Conservation (phyloP, 2,888 invertebrate species). For the Drosophila meridionalis region DNA sequence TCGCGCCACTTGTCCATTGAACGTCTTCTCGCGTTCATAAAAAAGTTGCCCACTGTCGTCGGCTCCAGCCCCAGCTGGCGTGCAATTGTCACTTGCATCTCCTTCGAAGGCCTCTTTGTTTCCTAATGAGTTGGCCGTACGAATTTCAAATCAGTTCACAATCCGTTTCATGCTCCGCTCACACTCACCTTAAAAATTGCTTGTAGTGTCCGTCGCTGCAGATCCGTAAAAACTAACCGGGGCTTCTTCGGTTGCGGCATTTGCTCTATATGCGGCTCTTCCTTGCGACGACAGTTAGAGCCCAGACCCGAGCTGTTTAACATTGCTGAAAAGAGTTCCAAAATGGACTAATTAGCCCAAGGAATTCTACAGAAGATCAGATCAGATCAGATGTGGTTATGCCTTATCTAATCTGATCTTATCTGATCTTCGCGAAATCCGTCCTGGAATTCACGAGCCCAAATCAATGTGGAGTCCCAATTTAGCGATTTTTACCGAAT, state of each 20-base stretch:
- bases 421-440: not conserved
- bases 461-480: not conserved
- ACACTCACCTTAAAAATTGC: constrained; percentile 98
- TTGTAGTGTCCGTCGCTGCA: constrained; percentile 99
- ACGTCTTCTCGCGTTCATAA: constrained; percentile 99
- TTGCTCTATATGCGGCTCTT: constrained; percentile 93
- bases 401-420: too few relatives aligned
- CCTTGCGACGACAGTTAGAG: constrained; percentile 97
- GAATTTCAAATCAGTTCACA: too few relatives aligned
- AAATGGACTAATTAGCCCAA: not conserved
- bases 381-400: too few relatives aligned
- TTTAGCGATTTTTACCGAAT: not conserved
- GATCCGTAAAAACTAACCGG: constrained; percentile 99
- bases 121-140: constrained; percentile 87
- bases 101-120: constrained; percentile 99
- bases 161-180: not conserved
- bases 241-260: constrained; percentile 99
- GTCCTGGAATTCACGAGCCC: not conserved
- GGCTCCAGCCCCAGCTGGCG: constrained; percentile 98
- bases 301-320: constrained; percentile 8
- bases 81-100: constrained; percentile 99
- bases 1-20: constrained; percentile 99
- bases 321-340: constrained; percentile 19
- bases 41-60: constrained; percentile 99
- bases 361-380: not conserved